These are phyloP conservation scores for Dromiciops gliroides DNA, from an alignment of 2,113 vertebrate species.

Conservation along the genomic window DNA sequence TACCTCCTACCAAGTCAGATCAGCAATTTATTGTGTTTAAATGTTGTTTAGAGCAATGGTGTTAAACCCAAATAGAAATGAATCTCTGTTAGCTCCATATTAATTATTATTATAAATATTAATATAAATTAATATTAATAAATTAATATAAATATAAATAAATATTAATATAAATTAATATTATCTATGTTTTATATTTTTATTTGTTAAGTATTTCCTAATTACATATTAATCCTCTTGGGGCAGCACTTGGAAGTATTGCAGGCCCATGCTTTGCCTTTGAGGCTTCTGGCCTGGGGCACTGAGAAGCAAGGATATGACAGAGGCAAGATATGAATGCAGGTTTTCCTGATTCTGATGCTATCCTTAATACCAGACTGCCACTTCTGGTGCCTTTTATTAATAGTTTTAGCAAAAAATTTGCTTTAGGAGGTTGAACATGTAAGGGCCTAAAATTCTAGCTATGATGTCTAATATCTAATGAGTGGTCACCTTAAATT, in stretches of 20 bases:
- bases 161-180: too few species aligned
- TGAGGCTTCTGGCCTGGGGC: not conserved
- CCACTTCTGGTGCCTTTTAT: not conserved
- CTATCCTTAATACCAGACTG: not conserved
- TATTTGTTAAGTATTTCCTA: not conserved
- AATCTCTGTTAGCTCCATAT: too few species aligned
- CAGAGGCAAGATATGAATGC: not conserved
- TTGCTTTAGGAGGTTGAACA: too few species aligned
- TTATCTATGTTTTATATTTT: not conserved
- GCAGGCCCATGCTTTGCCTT: not conserved
- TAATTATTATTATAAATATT: too few species aligned
- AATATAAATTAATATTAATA: too few species aligned
- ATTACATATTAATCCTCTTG: not conserved
- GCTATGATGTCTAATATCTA: too few species aligned
- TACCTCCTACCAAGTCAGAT: not conserved
- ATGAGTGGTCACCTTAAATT: too few species aligned
- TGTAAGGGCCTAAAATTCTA: too few species aligned
- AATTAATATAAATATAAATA: too few species aligned
- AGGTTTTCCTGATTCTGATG: not conserved
- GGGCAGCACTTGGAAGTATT: too few species aligned
- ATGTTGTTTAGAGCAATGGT: not conserved
- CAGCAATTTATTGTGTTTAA: not conserved
- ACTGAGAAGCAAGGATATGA: not conserved
- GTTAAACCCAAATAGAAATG: not conserved
- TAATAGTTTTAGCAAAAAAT: too few species aligned